These are phyloP conservation scores for Crotophaga sulcirostris DNA, from an alignment of 2,113 vertebrate species.

Conservation along the genomic window DNA sequence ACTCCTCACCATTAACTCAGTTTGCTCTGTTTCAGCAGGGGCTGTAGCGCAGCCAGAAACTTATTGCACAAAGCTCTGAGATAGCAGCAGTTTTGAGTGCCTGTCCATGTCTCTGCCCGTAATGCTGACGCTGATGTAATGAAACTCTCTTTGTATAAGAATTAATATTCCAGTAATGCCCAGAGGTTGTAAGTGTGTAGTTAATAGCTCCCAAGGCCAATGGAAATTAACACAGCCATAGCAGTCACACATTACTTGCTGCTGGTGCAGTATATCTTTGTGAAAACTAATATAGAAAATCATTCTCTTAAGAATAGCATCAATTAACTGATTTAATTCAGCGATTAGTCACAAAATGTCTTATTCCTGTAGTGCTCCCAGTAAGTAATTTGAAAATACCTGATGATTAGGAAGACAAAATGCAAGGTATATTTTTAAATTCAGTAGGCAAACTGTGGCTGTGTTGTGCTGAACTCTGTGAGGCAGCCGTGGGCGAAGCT, in stretches of 20 bases:
- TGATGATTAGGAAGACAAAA: slow-evolving; percentile 38
- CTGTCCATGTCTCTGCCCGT: neutral
- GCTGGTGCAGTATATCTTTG: slow-evolving; percentile 59
- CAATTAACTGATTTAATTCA: slow-evolving; percentile 68
- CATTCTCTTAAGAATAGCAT: slow-evolving; percentile 71
- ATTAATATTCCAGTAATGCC: slow-evolving; percentile 66
- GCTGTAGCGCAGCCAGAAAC: neutral
- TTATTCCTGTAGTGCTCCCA: slow-evolving; percentile 39
- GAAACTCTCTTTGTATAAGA: slow-evolving; percentile 34
- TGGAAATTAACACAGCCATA: slow-evolving; percentile 56
- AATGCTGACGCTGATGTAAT: neutral
- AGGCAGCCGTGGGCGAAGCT: neutral
- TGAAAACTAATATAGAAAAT: slow-evolving; percentile 67
- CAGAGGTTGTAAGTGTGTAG: slow-evolving; percentile 61
- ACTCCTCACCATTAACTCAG: neutral
- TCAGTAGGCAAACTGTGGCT: neutral
- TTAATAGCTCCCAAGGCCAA: slow-evolving; percentile 68
- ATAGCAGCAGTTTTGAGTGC: neutral
- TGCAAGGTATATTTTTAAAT: slow-evolving; percentile 11
- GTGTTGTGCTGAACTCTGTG: neutral
- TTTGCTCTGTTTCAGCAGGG: neutral
- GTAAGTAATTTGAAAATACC: slow-evolving; percentile 58
- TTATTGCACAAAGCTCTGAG: neutral
- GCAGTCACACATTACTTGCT: slow-evolving; percentile 60
- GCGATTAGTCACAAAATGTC: slow-evolving; percentile 64